Base-by-base conservation (phyloP, 2,113 vertebrate species). In the Microcebus ravelobensis region DNA sequence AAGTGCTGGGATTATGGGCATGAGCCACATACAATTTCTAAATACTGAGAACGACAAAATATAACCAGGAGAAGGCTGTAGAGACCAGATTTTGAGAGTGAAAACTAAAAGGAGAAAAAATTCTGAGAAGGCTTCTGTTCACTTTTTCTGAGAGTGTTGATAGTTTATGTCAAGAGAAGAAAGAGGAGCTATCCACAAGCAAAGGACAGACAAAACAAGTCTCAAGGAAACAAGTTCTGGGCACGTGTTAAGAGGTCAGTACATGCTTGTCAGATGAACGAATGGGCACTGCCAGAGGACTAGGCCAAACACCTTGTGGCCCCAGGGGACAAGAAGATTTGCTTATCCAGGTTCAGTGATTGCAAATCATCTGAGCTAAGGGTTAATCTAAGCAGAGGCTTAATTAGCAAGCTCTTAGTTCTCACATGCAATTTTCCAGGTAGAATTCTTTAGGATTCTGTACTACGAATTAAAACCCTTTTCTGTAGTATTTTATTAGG, bases 131-230 rank as follows among this genome's bases (percentile, higher is more conserved):
- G 20, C 23, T 83, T 90, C 80, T 90, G 13, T 45, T 81, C 39
- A 76, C 20, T 55, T 81, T 91, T 92, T 84, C 76, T 8, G 76
- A 95, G 77, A 90, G 1, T 17, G 21, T 15, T 36, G 15, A 52
- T 50, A 42, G 25, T 79, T 86, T 74, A 3, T 92, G 90, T 96
- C 67, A 71, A 83, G 57, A 84, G 79, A 84, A 93, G 48, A 71
- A 90, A 80, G n/a, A 57, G 48, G 91, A 93, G 63, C 3, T 89
- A 48, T 67, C n/a, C 21, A 52, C 31, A 80, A 86, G 8, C 68
- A 87, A 90, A 94, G 25, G 59, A 52, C 23, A 61, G n/a, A 90
- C 42, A 90, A 50, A 97, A 39, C 23, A 90, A 12, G n/a, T 87
- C 50, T 89, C 70, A 87, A 87, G 59, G 36, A 84, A 91, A 55